These are phyloP conservation scores for Ptychadena robeensis DNA, from an alignment of 2,797 vertebrate species.

Conservation along the genomic window DNA sequence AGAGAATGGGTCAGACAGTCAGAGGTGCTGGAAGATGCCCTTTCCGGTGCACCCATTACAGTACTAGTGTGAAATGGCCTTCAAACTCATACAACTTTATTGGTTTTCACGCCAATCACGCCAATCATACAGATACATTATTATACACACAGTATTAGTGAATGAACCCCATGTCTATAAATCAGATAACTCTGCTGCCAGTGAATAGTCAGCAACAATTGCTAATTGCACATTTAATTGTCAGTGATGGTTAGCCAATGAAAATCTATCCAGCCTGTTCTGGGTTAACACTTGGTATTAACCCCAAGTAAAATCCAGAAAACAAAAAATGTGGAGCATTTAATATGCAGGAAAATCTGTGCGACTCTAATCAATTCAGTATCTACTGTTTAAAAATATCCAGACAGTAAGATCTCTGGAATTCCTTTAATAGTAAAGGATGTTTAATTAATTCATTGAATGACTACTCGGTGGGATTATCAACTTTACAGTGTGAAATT, in stretches of 20 bases:
- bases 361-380: conserved; percentile 73
- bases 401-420: conserved; percentile 72
- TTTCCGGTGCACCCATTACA: too few species aligned
- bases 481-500: conserved; percentile 69
- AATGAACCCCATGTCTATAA: too few species aligned
- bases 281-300: conserved; percentile 29
- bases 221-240: not conserved
- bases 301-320: conserved; percentile 16
- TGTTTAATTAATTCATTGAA: conserved; percentile 74
- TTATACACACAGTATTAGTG: too few species aligned
- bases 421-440: conserved; percentile 72
- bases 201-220: too few species aligned
- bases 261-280: not conserved
- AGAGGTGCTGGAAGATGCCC: too few species aligned
- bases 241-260: not conserved
- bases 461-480: conserved; percentile 70
- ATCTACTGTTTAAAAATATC: conserved; percentile 71
- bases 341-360: conserved; percentile 42
- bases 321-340: conserved; percentile 36
- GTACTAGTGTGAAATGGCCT: too few species aligned
- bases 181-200: too few species aligned
- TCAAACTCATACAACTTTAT: too few species aligned
- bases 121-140: too few species aligned
- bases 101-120: too few species aligned
- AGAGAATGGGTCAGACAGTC: too few species aligned